Conservation (phyloP, 1,140 invertebrate genomes). For the Phenacoccus solenopsis region DNA sequence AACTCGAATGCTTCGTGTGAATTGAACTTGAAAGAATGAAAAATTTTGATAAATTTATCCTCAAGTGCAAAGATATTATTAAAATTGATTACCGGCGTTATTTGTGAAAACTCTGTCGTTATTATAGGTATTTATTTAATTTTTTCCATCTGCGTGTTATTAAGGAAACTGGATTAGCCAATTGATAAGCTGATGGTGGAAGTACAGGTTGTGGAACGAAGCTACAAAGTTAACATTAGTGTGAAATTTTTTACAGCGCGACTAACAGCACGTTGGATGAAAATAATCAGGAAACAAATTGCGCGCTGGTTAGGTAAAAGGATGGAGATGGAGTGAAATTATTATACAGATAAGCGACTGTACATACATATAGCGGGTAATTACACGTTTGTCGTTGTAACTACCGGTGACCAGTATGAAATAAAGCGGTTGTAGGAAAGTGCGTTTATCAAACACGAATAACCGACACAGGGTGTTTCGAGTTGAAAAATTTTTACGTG, state of each 20-base stretch:
- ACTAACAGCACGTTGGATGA: constrained; percentile 10
- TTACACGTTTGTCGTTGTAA: constrained; percentile 6
- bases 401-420: constrained; percentile 6
- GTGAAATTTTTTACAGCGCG: constrained; percentile 9
- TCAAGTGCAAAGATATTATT: too few relatives aligned
- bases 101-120: too few relatives aligned
- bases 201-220: not conserved
- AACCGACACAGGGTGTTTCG: not conserved
- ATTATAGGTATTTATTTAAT: too few relatives aligned
- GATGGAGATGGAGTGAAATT: not conserved
- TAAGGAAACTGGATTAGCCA: too few relatives aligned
- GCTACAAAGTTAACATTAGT: constrained; percentile 11
- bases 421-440: not conserved
- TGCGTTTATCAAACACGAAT: not conserved
- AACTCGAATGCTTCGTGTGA: too few relatives aligned
- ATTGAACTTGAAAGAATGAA: too few relatives aligned
- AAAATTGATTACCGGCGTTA: too few relatives aligned
- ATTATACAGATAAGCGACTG: constrained; percentile 13
- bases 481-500: too few relatives aligned
- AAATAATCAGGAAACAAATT: constrained; percentile 16
- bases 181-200: too few relatives aligned
- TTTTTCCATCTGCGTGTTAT: too few relatives aligned
- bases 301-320: not conserved
- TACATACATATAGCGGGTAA: constrained; percentile 4
- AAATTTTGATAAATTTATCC: too few relatives aligned